A percentile compares a stretch with the other conserved stretches of the same genome.
These are phyloP conservation scores for Harmothoe impar DNA, from an alignment of 2,888 invertebrate species.

Conservation along the genomic window DNA sequence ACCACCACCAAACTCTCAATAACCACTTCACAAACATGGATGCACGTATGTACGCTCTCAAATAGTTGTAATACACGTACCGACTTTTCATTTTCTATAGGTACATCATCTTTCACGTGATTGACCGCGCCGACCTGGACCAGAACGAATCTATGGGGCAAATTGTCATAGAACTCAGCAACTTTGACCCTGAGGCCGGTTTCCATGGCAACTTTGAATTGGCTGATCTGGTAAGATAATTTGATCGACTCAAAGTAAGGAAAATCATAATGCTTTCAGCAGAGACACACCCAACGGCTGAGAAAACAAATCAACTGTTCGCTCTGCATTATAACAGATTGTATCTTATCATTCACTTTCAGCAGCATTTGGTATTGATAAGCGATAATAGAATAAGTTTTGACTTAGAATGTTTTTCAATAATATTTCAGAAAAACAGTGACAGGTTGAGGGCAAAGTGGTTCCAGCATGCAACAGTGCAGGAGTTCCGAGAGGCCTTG, in stretches of 20 bases:
- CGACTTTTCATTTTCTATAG: slow-evolving; percentile 69
- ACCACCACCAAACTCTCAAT: no score
- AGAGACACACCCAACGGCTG: no score
- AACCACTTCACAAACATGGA: no score
- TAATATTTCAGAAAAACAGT: slow-evolving; percentile 74
- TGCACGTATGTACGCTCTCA: no score
- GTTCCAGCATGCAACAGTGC: slow-evolving; percentile 75
- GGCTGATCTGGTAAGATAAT: slow-evolving; percentile 77
- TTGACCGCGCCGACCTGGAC: slow-evolving; percentile 74
- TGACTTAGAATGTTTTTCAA: no score
- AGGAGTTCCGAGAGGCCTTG: slow-evolving; percentile 79
- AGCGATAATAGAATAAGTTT: no score
- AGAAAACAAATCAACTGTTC: no score
- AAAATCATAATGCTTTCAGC: no score
- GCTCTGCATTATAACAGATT: no score
- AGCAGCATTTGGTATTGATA: no score
- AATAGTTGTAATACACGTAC: no score
- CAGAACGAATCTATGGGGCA: slow-evolving; percentile 79
- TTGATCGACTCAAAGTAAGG: not conserved
- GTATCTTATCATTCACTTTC: no score
- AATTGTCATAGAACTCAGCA: slow-evolving; percentile 77
- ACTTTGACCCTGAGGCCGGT: slow-evolving; percentile 74
- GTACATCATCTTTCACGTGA: slow-evolving; percentile 78
- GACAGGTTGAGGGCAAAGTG: slow-evolving; percentile 74
- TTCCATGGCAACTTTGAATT: slow-evolving; percentile 74